Base-by-base conservation (phyloP, 1,140 invertebrate genomes). In the Lerema accius region DNA sequence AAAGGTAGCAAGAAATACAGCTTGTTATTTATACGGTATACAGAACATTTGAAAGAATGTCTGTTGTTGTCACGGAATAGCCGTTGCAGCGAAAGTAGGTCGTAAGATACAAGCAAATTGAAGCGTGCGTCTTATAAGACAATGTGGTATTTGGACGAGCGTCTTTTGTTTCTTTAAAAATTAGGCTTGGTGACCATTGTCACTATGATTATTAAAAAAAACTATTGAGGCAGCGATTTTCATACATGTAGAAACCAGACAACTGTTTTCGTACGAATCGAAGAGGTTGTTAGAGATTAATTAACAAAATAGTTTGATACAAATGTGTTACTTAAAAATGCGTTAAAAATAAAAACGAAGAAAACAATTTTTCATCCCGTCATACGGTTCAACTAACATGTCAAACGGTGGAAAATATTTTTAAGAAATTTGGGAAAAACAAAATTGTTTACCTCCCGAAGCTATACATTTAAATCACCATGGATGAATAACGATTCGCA, bases 81-180 rank as follows among this genome's bases (percentile, higher is more conserved):
- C 23, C 17, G 40, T 16, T 43, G 14, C 9, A 23, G 23, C 19
- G 16, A 26, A 56, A 43, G 11, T 32, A 45, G 53, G 40, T 13
- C 53, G 53, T 45, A 32, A 42, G 40, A 14, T 28, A 43, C 17
- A 55, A 16, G 40, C 28, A 45, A 42, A 53, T 32, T 45, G 40
- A 16, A 56, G 23, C 9, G 23, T 45, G 4, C 26, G 17, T 56
- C 39, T 43, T 45, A 11, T 56, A 16, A n/a, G 9, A 6, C 23
- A 11, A 45, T 28, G 16, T 55, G 37, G 32, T 42, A 26, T 43
- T 56, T 43, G 26, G 28, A 16, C 19, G 16, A 15, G 26, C 14
- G 6, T 16, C 28, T 35, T 15, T 13, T 50, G 28, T 50, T 7
- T 2, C 9, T 32, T 32, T 7, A 7, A 32, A 17, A 50, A 50